A percentile compares a stretch with the other conserved stretches of the same genome.
Evolutionary conservation across 2,888 invertebrate genomes (phyloP).

Genomic region (Pammene fasciana): DNA sequence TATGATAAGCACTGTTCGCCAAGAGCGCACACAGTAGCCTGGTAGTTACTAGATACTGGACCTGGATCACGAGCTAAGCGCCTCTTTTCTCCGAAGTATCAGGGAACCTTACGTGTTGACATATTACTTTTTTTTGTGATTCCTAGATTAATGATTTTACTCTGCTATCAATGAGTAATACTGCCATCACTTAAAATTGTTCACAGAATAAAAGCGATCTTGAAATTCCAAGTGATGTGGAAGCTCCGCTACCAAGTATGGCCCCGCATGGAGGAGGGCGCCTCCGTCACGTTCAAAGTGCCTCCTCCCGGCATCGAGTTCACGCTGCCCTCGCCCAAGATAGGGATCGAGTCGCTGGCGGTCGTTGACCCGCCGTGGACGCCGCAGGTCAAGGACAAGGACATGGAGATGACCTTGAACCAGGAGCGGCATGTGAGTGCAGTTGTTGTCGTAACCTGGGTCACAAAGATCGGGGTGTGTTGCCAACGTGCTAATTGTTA

Average conservation of each 20-base stretch:
- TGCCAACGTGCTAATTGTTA: too few species aligned
- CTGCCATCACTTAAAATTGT: too few species aligned
- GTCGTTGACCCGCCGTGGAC: slow-evolving; percentile 99
- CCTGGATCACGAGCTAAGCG: slow-evolving; percentile 93
- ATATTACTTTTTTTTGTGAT: too few species aligned
- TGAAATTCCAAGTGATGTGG: slow-evolving; percentile 96
- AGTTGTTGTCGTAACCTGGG: too few species aligned
- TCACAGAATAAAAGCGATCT: slow-evolving; percentile 76
- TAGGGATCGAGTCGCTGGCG: slow-evolving; percentile 96
- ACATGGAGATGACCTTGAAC: slow-evolving; percentile 99
- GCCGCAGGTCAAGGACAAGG: slow-evolving; percentile 98
- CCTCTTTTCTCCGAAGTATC: too few species aligned
- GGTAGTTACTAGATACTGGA: slow-evolving; percentile 98
- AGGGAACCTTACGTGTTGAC: too few species aligned
- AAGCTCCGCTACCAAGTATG: slow-evolving; percentile 98
- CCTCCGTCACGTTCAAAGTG: slow-evolving; percentile 97
- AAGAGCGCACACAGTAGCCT: slow-evolving; percentile 96
- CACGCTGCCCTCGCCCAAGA: slow-evolving; percentile 98
- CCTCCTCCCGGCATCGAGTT: slow-evolving; percentile 99
- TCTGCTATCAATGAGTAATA: too few species aligned
- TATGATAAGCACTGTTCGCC: slow-evolving; percentile 83
- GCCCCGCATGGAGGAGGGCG: slow-evolving; percentile 99
- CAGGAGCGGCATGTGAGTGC: slow-evolving; percentile 95
- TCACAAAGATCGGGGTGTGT: too few species aligned
- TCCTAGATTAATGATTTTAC: not conserved